These are phyloP conservation scores for Nemotelus nigrinus DNA, from an alignment of 2,888 invertebrate species.

Conservation along the genomic window DNA sequence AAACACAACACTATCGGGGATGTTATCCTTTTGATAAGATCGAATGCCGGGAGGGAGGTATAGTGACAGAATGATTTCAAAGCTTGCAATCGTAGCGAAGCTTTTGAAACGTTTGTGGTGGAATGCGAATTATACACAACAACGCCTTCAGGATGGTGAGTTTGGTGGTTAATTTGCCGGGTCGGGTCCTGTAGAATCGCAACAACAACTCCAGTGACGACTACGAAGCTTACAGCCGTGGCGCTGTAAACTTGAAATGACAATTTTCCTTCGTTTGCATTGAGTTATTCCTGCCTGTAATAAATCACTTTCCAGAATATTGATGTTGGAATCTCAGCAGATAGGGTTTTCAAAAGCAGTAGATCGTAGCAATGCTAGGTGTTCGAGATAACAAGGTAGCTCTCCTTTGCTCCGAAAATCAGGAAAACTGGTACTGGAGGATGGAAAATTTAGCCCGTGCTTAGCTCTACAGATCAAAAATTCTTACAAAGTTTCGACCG, in stretches of 20 bases:
- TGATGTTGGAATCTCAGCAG: too few relatives aligned
- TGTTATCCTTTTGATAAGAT: not conserved
- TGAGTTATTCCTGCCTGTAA: conserved; percentile 15
- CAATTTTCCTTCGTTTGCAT: conserved; percentile 26
- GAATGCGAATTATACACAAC: conserved; percentile 16
- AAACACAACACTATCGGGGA: too few relatives aligned
- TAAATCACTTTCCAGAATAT: not conserved
- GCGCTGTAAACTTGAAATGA: conserved; percentile 31
- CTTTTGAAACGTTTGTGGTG: conserved; percentile 33
- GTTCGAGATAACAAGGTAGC: too few relatives aligned
- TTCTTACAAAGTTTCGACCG: too few relatives aligned
- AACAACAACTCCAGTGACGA: conserved; percentile 14
- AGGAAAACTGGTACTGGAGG: too few relatives aligned
- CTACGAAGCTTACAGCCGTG: conserved; percentile 15
- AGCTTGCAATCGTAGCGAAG: conserved; percentile 14
- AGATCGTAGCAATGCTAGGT: too few relatives aligned
- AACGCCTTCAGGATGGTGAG: conserved; percentile 40
- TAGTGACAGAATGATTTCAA: not conserved
- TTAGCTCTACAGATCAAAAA: too few relatives aligned
- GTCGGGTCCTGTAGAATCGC: conserved; percentile 38
- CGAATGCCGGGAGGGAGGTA: not conserved
- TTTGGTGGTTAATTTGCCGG: conserved; percentile 49
- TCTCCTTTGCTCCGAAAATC: too few relatives aligned
- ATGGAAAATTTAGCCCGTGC: too few relatives aligned
- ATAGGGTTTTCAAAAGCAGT: too few relatives aligned